Evolutionary conservation across 2,113 vertebrate species (phyloP).

Genomic region (Trichechus manatus): DNA sequence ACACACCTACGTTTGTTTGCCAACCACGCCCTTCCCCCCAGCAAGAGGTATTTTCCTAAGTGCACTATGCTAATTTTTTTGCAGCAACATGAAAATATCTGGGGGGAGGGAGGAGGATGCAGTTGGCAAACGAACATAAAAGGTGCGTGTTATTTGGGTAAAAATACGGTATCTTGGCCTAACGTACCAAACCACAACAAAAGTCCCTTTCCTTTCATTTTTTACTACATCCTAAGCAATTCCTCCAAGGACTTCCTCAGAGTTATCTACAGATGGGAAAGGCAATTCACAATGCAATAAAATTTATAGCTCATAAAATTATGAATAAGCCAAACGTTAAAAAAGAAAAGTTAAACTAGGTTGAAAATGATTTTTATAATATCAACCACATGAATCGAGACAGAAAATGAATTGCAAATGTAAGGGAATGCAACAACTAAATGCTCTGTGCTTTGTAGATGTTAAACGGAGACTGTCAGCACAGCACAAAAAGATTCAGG

Average conservation of each 20-base stretch:
- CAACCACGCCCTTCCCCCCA: too few relatives aligned
- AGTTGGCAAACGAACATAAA: too few relatives aligned
- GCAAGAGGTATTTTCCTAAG: too few relatives aligned
- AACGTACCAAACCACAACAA: conserved; percentile 63
- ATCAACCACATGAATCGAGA: conserved; percentile 81
- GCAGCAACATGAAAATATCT: too few relatives aligned
- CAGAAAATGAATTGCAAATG: conserved; percentile 84
- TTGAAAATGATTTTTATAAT: conserved; percentile 84
- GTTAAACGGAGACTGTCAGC: conserved; percentile 66
- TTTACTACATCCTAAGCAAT: conserved; percentile 77
- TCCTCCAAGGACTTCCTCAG: conserved; percentile 82
- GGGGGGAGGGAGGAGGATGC: too few relatives aligned
- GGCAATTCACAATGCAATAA: conserved; percentile 84
- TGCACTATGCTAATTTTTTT: too few relatives aligned
- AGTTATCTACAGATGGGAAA: conserved; percentile 82
- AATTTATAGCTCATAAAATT: conserved; percentile 86
- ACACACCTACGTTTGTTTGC: too few relatives aligned
- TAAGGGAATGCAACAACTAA: conserved; percentile 77
- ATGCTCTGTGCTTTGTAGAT: conserved; percentile 67
- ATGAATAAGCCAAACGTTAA: conserved; percentile 86
- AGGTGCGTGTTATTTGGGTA: too few relatives aligned
- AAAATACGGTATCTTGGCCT: conserved; percentile 2
- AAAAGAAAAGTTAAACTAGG: conserved; percentile 85
- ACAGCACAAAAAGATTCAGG: conserved; percentile 36
- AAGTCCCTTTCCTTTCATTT: conserved; percentile 71